Base-by-base conservation (phyloP, 2,113 vertebrate genomes). In the Kryptolebias marmoratus region DNA sequence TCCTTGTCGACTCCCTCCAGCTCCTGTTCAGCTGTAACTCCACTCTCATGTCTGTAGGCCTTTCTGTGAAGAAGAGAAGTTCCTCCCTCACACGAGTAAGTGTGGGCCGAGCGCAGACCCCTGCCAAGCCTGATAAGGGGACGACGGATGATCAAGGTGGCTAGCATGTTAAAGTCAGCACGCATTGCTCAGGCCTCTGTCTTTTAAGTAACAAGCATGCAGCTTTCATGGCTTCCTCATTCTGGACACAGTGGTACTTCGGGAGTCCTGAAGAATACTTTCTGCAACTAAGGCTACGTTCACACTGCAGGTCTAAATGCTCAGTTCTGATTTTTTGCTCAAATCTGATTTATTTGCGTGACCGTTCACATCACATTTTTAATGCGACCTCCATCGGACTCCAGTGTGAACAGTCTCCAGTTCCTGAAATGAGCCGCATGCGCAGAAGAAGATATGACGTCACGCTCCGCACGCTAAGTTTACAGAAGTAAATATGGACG, bases 141-240 rank as follows among this genome's bases (percentile, higher is more conserved):
- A 93, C 94, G 84, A 92, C 95, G 85, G 93, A 95, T 85, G 93
- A 95, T 89, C 94, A 93, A 95, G 94, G 94, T 97, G 93, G 94
- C 90, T 94, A 88, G 85, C 87, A 91, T 91, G 85, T 75, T 1
- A 78, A 74, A 86, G 78, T 87, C 62, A 14, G 70, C 58, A 42
- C 79, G 75, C 82, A 61, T 65, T 47, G 59, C 68, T 61, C 52
- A 72, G 56, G 45, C 57, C 39, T 80, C 0, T n/a, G 13, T 71
- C 63, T 42, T 75, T 72, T 69, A 50, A 81, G 80, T 83, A 87
- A 88, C 80, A 79, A 74, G 89, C 87, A 80, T 84, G 76, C 59
- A 48, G 74, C 65, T 47, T 0, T 68, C 50, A 73, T 64, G n/a
- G 75, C 68, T 84, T 73, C 42, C 55, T 79, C 36, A 14, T 68